These are phyloP conservation scores for Nothoprocta perdicaria DNA, from an alignment of 2,113 vertebrate species.

Conservation along the genomic window DNA sequence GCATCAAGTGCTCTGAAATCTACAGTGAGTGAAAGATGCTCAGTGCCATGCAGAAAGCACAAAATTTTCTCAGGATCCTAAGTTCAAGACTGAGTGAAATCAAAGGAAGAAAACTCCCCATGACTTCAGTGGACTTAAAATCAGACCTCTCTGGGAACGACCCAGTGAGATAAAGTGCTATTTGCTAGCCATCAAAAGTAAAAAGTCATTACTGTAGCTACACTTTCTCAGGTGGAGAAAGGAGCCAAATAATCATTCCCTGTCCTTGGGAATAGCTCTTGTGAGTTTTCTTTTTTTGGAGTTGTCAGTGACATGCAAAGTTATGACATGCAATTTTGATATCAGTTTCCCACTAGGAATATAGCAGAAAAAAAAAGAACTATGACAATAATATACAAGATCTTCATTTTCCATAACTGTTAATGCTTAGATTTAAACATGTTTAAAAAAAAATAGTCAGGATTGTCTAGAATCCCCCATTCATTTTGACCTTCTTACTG, in stretches of 20 bases:
- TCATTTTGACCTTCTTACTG: not conserved
- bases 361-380: not conserved
- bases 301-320: not conserved
- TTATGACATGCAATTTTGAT: not conserved
- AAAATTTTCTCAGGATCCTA: not conserved
- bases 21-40: not conserved
- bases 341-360: not conserved
- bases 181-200: not conserved
- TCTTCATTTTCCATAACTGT: not conserved
- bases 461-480: conserved; percentile 14
- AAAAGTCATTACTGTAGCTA: not conserved
- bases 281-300: not conserved
- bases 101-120: not conserved
- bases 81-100: not conserved
- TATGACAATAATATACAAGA: not conserved
- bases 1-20: not conserved
- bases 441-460: not conserved
- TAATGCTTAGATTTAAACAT: not conserved
- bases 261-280: not conserved
- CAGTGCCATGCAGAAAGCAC: not conserved
- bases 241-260: not conserved
- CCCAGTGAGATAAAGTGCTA: not conserved
- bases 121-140: not conserved
- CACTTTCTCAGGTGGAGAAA: not conserved
- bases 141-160: fast-evolving